A percentile compares a stretch with the other conserved stretches of the same genome.
Conservation (phyloP, 1,140 invertebrate species). For the Lutraria rhynchaena region DNA sequence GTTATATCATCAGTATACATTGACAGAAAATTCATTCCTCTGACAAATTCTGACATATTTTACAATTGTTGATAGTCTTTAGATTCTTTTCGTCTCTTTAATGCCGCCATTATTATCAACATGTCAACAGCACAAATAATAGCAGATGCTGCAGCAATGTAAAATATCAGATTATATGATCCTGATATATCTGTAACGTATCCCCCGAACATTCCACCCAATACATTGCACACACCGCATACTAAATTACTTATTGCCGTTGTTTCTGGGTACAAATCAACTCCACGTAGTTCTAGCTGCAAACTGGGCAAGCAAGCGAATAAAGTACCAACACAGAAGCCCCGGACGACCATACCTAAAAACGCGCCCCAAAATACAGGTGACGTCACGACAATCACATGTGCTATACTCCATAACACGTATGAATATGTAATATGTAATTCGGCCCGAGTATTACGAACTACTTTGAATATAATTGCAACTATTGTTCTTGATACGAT, state of each 20-base stretch:
- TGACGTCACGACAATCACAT: not conserved
- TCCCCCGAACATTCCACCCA: constrained; percentile 17
- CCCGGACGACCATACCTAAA: constrained; percentile 23
- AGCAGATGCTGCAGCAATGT: constrained; percentile 1
- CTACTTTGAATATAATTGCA: not conserved
- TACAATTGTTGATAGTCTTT: not conserved
- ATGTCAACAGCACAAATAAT: constrained; percentile 8
- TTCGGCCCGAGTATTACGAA: constrained; percentile 1
- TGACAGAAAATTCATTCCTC: too few species aligned
- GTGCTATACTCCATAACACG: constrained; percentile 18
- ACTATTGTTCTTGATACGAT: not conserved
- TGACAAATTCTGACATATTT: too few species aligned
- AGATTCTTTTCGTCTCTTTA: not conserved
- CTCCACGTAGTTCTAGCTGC: constrained; percentile 17
- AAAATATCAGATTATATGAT: constrained; percentile 37
- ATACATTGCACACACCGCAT: not conserved
- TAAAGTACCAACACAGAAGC: not conserved
- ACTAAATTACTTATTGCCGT: not conserved
- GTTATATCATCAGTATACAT: too few species aligned
- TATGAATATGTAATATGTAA: not conserved
- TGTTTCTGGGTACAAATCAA: constrained; percentile 5
- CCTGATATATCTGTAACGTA: constrained; percentile 33
- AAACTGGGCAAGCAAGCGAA: not conserved
- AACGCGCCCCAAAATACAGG: constrained; percentile 8
- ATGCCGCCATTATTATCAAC: constrained; percentile 1